A percentile compares a stretch with the other conserved stretches of the same genome.
Evolutionary conservation across 2,797 vertebrate species (phyloP).

Genomic region (Malacoraja senta): DNA sequence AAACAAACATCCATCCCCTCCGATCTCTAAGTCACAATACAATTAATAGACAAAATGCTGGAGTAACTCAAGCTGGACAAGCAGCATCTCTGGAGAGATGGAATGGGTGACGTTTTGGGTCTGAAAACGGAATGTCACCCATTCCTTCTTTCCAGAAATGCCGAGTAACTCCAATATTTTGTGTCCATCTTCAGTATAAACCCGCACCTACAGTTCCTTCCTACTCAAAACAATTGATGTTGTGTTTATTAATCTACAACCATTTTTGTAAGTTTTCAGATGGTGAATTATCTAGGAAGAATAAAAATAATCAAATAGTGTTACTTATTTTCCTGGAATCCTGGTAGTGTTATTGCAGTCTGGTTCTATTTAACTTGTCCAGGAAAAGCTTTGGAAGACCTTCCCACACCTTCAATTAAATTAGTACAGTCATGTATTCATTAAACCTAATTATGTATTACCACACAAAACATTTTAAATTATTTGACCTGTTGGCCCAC

Average conservation of each 20-base stretch:
- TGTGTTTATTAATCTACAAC: not conserved
- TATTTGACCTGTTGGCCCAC: not conserved
- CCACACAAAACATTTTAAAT: not conserved
- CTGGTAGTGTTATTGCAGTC: not conserved
- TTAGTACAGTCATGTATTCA: not conserved
- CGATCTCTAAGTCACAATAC: no score
- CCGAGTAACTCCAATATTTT: no score
- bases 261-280: not conserved
- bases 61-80: no score
- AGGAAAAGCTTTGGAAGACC: not conserved
- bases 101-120: no score
- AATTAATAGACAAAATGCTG: no score
- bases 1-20: no score
- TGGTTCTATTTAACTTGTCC: not conserved
- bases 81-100: no score
- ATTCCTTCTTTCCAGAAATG: no score
- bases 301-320: not conserved
- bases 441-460: not conserved
- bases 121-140: no score
- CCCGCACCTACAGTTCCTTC: no score
- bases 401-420: not conserved
- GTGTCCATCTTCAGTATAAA: no score
- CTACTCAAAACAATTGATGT: not conserved
- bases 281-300: not conserved
- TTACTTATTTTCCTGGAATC: not conserved